Conservation (phyloP, 1,140 invertebrate species). For the Dinoponera quadriceps region DNA sequence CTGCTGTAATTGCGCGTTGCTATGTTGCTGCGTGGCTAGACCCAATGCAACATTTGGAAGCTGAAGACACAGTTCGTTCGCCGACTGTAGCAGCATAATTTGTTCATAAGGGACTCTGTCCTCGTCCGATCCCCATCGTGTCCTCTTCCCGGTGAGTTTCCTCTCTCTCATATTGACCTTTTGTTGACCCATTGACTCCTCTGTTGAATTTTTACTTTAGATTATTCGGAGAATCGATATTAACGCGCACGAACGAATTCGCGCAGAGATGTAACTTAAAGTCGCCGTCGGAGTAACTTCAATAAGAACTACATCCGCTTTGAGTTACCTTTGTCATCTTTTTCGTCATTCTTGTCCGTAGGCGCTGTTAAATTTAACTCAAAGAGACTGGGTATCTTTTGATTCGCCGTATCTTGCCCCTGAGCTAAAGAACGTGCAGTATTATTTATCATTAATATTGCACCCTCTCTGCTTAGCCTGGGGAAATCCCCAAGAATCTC, state of each 20-base stretch:
- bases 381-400: slow-evolving; percentile 84
- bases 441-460: slow-evolving; percentile 89
- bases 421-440: slow-evolving; percentile 89
- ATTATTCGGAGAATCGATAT: neutral
- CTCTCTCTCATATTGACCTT: slow-evolving; percentile 77
- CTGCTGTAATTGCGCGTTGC: slow-evolving; percentile 60
- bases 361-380: slow-evolving; percentile 80
- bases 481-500: slow-evolving; percentile 96
- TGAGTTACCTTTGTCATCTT: slow-evolving; percentile 79
- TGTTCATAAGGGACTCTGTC: slow-evolving; percentile 84
- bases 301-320: too few relatives aligned
- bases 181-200: slow-evolving; percentile 69
- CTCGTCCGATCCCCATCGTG: slow-evolving; percentile 84
- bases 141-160: slow-evolving; percentile 82
- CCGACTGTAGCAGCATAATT: slow-evolving; percentile 83
- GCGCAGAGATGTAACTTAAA: too few relatives aligned
- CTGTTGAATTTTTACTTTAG: slow-evolving; percentile 33
- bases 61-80: slow-evolving; percentile 80
- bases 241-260: neutral
- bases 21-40: slow-evolving; percentile 77
- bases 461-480: slow-evolving; percentile 91
- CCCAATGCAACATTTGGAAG: slow-evolving; percentile 80
- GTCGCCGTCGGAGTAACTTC: too few relatives aligned
- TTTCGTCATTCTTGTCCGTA: slow-evolving; percentile 73
- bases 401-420: slow-evolving; percentile 76